Base-by-base conservation (phyloP, 92 coral and sea anemone genomes). In the Galaxea fascicularis region DNA sequence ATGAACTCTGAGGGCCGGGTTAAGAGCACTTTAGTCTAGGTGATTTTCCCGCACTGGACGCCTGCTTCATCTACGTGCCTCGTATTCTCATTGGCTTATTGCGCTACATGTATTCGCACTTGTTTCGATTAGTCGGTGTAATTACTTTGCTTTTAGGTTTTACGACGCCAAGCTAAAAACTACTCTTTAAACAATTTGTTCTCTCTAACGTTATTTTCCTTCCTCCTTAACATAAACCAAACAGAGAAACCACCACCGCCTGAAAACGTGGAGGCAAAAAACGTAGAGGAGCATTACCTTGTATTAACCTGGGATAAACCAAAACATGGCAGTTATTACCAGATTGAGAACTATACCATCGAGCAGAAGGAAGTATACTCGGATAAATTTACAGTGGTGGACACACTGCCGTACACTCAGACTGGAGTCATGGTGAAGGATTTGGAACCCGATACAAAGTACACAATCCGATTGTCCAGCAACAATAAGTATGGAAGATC, bases 161-260 rank as follows among this genome's bases (percentile, higher is more conserved):
- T 35, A 35, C 2, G 41, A 35, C 41, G 6, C 41, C 6, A 35
- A 6, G 6, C 41, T 2, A 6, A 35, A 35, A 35, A 35, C 3
- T 6, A 6, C 41, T 35, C 41, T 35, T 2, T 2, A 35, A 35
- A 35, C 41, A 35, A 35, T 35, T 35, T 35, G 41, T 35, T 35
- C 41, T 35, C 41, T 6, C 41, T 35, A 35, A 2, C 6, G 41
- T 35, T 35, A 6, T 35, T 35, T 35, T 35, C 2, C 2, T 35
- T 35, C 41, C 41, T 35, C 41, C 6, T 35, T 35, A 35, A 35
- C 41, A 35, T 35, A 35, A 51, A 51, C 3, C 3, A 16, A 35
- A 52, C n/a, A 74, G 79, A 17, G 13, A 52, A 52, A 52, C 79
- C 79, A 31, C 65, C 47, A 16, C 79, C 79, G 13, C 79, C 79